These are phyloP conservation scores for Bubo bubo DNA, from an alignment of 2,113 vertebrate genomes.

Conservation along the genomic window DNA sequence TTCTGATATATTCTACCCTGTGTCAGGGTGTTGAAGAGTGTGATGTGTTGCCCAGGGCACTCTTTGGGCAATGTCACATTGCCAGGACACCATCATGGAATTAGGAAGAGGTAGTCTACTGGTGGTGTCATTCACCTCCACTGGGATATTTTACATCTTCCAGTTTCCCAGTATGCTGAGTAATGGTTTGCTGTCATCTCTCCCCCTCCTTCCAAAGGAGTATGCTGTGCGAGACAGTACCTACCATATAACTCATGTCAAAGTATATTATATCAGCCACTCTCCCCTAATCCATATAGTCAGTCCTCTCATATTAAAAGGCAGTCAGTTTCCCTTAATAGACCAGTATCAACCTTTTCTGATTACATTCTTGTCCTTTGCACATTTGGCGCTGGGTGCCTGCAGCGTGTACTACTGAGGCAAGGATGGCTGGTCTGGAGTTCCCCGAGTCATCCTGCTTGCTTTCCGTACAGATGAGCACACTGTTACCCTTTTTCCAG, in stretches of 20 bases:
- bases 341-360: background rate
- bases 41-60: background rate
- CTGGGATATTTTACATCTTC: background rate
- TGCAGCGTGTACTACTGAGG: background rate
- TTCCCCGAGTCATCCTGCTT: background rate
- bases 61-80: background rate
- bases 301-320: background rate
- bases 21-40: background rate
- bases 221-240: background rate
- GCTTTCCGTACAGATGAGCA: background rate
- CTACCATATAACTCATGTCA: background rate
- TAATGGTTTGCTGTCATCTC: background rate
- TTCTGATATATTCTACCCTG: background rate
- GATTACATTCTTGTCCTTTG: background rate
- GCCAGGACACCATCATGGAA: background rate
- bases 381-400: background rate
- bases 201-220: background rate
- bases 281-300: background rate
- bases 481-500: background rate
- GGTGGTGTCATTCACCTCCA: background rate
- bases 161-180: background rate
- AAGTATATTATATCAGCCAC: background rate
- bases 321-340: background rate
- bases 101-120: background rate
- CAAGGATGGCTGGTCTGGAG: background rate